These are phyloP conservation scores for Hemicrepidius hirtus DNA, from an alignment of 2,888 invertebrate species.

Conservation along the genomic window DNA sequence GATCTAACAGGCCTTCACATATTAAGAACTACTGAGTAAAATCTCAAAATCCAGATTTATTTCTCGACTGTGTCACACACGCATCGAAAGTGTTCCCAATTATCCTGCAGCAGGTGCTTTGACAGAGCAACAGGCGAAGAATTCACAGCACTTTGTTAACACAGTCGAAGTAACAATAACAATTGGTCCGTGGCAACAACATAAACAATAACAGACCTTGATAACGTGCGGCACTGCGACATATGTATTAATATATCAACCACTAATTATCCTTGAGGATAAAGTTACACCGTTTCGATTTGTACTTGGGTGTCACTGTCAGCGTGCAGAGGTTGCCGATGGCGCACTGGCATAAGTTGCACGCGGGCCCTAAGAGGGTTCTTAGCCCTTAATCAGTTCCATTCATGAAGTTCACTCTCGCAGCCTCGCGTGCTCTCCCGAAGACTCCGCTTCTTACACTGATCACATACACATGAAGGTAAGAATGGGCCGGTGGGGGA, in stretches of 20 bases:
- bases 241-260: conserved; percentile 50
- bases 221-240: conserved; percentile 38
- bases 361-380: conserved; percentile 52
- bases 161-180: conserved; percentile 39
- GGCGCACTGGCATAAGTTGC: conserved; percentile 49
- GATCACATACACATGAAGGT: conserved; percentile 72
- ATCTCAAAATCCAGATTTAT: conserved; percentile 19
- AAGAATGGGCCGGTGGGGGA: conserved; percentile 71
- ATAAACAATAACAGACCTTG: conserved; percentile 51
- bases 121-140: conserved; percentile 13
- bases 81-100: conserved; percentile 46
- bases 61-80: conserved; percentile 11
- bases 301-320: conserved; percentile 50
- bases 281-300: conserved; percentile 51
- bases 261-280: conserved; percentile 58
- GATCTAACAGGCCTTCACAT: conserved; percentile 53
- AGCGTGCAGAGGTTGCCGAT: conserved; percentile 42
- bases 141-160: conserved; percentile 46
- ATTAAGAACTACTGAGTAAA: conserved; percentile 27
- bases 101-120: conserved; percentile 45
- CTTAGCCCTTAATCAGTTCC: conserved; percentile 53
- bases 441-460: conserved; percentile 72
- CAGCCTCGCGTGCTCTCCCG: conserved; percentile 69
- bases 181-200: conserved; percentile 39
- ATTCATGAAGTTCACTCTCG: conserved; percentile 56